Conservation (phyloP, 2,113 vertebrate species). For the Pterocles orientalis region DNA sequence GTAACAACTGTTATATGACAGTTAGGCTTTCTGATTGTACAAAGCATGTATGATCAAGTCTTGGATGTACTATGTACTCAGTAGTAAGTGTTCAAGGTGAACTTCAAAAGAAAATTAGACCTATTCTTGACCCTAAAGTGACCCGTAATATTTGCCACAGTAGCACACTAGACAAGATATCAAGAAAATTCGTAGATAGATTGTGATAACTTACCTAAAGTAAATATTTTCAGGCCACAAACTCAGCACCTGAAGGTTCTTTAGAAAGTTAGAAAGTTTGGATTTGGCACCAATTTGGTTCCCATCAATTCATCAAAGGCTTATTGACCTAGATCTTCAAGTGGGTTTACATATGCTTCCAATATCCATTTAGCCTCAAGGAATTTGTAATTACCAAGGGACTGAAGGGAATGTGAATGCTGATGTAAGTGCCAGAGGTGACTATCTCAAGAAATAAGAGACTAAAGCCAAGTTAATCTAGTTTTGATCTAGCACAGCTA, state of each 20-base stretch:
- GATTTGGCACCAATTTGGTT: conserved; percentile 2
- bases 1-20: background rate
- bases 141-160: background rate
- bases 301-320: background rate
- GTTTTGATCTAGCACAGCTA: conserved; percentile 24
- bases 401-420: background rate
- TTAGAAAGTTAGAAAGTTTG: background rate
- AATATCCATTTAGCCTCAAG: conserved; percentile 34
- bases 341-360: conserved; percentile 18
- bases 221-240: background rate
- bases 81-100: background rate
- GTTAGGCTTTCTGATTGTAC: background rate
- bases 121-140: background rate
- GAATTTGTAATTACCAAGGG: conserved; percentile 31
- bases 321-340: conserved; percentile 11
- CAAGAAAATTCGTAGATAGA: background rate
- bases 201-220: background rate
- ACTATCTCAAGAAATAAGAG: conserved; percentile 11
- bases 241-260: background rate
- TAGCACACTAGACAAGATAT: background rate
- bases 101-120: background rate
- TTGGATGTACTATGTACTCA: background rate
- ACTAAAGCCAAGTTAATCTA: conserved; percentile 31
- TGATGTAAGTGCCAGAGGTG: conserved; percentile 5
- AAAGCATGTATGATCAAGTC: background rate